phyloP scores from a whole-genome alignment of 2,888 invertebrate species.

The Acanthosepion lycidas region DNA sequence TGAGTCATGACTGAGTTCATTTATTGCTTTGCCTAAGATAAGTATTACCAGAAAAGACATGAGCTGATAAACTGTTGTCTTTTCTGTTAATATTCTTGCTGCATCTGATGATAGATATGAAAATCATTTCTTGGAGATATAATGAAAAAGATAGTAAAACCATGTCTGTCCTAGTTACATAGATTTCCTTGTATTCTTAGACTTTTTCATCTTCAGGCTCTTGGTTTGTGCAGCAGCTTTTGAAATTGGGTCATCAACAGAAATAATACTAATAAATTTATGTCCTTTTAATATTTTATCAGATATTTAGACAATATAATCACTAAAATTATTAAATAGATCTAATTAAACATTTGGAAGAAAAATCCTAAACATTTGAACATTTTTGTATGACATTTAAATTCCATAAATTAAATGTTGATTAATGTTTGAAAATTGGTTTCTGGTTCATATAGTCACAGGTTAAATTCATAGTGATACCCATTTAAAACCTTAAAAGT shows the following conservation, averaged over 20 bases:
- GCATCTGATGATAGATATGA: not conserved
- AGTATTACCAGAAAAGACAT: not conserved
- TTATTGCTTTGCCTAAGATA: not conserved
- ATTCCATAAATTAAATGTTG: too few relatives aligned
- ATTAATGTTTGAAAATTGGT: too few relatives aligned
- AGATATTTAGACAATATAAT: not conserved
- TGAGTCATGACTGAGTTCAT: conserved; percentile 6
- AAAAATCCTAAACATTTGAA: not conserved
- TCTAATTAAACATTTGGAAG: not conserved
- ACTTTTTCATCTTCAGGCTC: not conserved
- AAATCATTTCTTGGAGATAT: not conserved
- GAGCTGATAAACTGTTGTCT: not conserved
- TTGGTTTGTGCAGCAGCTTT: not conserved
- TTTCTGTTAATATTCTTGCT: too few relatives aligned
- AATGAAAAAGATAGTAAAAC: not conserved
- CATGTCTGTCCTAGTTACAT: not conserved
- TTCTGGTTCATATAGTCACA: too few relatives aligned
- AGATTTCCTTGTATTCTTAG: not conserved
- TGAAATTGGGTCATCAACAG: not conserved
- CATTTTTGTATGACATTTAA: not conserved
- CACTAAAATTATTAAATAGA: not conserved
- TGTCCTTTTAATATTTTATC: not conserved
- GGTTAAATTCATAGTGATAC: too few relatives aligned
- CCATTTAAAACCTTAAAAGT: too few relatives aligned
- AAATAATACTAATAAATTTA: not conserved